Evolutionary conservation across 2,113 vertebrate species (phyloP), one percentile per base, ranked within the genome.

Genomic region (Morone saxatilis): DNA sequence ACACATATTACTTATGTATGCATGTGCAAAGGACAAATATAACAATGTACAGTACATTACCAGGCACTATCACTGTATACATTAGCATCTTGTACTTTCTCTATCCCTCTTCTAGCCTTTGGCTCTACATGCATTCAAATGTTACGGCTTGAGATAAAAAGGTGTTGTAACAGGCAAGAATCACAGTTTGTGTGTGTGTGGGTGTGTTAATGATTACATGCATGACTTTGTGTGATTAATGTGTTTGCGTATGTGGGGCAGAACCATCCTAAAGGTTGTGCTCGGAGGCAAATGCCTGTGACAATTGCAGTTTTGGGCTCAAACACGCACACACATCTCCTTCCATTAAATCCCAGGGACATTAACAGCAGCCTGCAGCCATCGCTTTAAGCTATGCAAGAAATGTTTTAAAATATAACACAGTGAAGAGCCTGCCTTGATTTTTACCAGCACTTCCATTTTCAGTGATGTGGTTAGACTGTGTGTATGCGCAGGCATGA

Each of bases 281-380:
- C 90, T 91, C 25, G 50, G 62, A 87, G 87, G 88, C 86, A 85
- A 92, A 85, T 63, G 86, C 85, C 81, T 82, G 89, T 76, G 86
- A 91, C 86, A 70, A 90, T 76, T 78, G 85, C 70, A 70, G 65
- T 77, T 85, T 84, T 40, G 50, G 78, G 59, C 71, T 78, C 56
- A 72, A 78, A 86, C 87, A 84, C 53, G 56, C 86, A 83, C 79
- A 83, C 73, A 75, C 19, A 88, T 90, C 91, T 86, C 53, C 80
- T 83, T 83, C 47, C 81, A 88, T 92, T 87, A 90, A 86, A 71
- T 87, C 75, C 51, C 45, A 70, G 56, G 62, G 81, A 91, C 86
- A 86, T 79, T 76, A 92, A 91, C 47, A 50, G 57, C 22, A 78
- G 76, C 93, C 81, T 31, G 68, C 10, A 70, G 89, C 87, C 78